phyloP scores from a whole-genome alignment of 2,113 vertebrate genomes.

The Centropristis striata region DNA sequence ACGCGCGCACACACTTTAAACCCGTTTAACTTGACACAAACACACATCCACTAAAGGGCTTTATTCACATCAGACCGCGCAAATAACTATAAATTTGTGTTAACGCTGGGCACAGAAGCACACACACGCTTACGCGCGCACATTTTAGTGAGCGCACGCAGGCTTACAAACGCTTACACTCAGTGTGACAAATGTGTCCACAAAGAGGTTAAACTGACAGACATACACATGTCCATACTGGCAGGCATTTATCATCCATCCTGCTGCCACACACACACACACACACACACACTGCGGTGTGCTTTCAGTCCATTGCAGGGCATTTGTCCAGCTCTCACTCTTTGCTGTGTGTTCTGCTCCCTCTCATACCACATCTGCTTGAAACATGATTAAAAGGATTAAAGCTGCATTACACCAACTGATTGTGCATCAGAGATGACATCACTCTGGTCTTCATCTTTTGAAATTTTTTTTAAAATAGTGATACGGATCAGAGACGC shows the following conservation, averaged over 20 bases:
- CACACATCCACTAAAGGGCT: slow-evolving; percentile 43
- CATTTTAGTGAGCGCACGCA: background rate
- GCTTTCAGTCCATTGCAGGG: slow-evolving; percentile 46
- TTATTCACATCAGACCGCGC: slow-evolving; percentile 57
- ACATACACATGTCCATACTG: slow-evolving; percentile 55
- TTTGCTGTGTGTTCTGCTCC: slow-evolving; percentile 22
- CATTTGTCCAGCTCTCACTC: slow-evolving; percentile 58
- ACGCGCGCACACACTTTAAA: slow-evolving; percentile 68
- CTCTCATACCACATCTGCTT: slow-evolving; percentile 48
- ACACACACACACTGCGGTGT: slow-evolving; percentile 27
- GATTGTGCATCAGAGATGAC: slow-evolving; percentile 11
- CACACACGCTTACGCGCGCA: background rate
- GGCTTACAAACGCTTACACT: slow-evolving; percentile 27
- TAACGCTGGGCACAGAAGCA: slow-evolving; percentile 24
- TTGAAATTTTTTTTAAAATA: slow-evolving; percentile 17
- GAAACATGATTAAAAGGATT: slow-evolving; percentile 47
- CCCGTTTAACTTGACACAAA: slow-evolving; percentile 79
- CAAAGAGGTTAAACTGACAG: slow-evolving; percentile 60
- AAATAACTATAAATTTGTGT: slow-evolving; percentile 59
- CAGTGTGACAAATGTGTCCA: slow-evolving; percentile 45
- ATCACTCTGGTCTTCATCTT: slow-evolving; percentile 11
- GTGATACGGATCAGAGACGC: background rate
- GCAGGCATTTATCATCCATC: slow-evolving; percentile 61
- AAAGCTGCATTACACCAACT: slow-evolving; percentile 44
- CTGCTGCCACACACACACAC: slow-evolving; percentile 11